Evolutionary conservation across 2,113 vertebrate species (phyloP), one percentile per base, ranked within the genome.

Genomic region (Nothoprocta pentlandii): DNA sequence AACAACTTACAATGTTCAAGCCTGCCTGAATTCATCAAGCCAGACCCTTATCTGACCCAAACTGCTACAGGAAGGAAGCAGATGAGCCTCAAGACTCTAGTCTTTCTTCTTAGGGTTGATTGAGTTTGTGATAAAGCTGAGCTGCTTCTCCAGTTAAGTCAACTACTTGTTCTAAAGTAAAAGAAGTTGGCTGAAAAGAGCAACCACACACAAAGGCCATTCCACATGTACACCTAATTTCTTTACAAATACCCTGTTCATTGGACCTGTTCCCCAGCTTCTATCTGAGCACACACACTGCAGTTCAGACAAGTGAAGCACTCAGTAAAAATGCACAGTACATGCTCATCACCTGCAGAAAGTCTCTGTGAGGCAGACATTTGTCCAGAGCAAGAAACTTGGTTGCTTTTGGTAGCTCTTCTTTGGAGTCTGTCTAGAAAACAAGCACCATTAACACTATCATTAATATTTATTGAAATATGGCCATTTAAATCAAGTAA

Each of bases 321-420:
- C 32, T 82, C 64, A 21, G 32, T 34, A 5, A 87, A 86, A 91
- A 34, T 20, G 32, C 25, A 46, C 23, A 92, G 73, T 58, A 63
- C 17, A 0, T 3, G 64, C 51, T 39, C 89, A 95, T 98, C 95
- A 99, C 99, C 99, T 99, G 99, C 87, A 99, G 96, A 87, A 99
- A 99, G 69, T 99, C 99, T 97, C 99, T 98, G 69, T 98, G 97
- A 4, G 99, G 99, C 67, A 99, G 97, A 88, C 99, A 99, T 95
- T 99, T 99, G 97, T 99, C 99, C 97, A 99, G 98, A 56, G 99
- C 99, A 94, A 99, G 97, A 97, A 99, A 99, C 81, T 98, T 99
- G 5, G 99, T 99, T 79, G 98, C 98, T 88, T 98, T 99, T 59
- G 98, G 98, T 30, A 98, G 78, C 82, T 98, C 75, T 97, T 97